Percentiles rank a stretch among this genome's conserved stretches.
Conservation (phyloP, 1,140 invertebrate species). For the Drosophila nasuta region DNA sequence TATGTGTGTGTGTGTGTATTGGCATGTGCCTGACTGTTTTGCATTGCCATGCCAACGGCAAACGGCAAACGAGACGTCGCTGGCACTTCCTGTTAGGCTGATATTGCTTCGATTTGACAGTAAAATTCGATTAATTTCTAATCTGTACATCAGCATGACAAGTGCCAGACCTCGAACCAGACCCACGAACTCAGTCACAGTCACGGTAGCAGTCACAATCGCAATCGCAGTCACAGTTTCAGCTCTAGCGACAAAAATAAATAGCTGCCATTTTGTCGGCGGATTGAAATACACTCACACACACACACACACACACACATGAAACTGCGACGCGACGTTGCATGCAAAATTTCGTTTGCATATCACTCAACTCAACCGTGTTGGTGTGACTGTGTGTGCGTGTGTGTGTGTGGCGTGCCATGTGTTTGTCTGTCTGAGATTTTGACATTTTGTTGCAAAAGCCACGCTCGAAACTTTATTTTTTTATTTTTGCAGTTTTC, state of each 20-base stretch:
- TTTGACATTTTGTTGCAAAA: slow-evolving; percentile 66
- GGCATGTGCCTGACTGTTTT: slow-evolving; percentile 64
- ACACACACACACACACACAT: slow-evolving; percentile 22
- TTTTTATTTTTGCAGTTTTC: neutral
- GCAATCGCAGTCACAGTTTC: neutral
- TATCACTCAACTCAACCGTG: slow-evolving; percentile 19
- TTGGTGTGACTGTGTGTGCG: neutral
- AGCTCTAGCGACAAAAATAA: slow-evolving; percentile 41
- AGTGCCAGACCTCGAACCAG: slow-evolving; percentile 60
- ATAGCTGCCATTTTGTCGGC: slow-evolving; percentile 55
- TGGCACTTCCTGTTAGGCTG: slow-evolving; percentile 49
- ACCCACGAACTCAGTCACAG: slow-evolving; percentile 6
- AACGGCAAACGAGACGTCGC: slow-evolving; percentile 29
- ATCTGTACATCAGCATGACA: slow-evolving; percentile 79
- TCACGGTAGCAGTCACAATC: slow-evolving; percentile 1
- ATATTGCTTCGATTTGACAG: slow-evolving; percentile 76
- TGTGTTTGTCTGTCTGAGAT: slow-evolving; percentile 21
- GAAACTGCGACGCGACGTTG: slow-evolving; percentile 43
- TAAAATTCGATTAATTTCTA: slow-evolving; percentile 83
- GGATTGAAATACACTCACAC: slow-evolving; percentile 36
- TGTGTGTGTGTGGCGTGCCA: neutral
- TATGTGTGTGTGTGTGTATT: slow-evolving; percentile 41
- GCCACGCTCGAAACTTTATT: slow-evolving; percentile 8
- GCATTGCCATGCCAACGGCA: slow-evolving; percentile 74
- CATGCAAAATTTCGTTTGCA: slow-evolving; percentile 69